Evolutionary conservation across 1,140 invertebrate genomes (phyloP), one percentile per base, ranked within the genome.

Genomic region (Zaprionus lachaisei): DNA sequence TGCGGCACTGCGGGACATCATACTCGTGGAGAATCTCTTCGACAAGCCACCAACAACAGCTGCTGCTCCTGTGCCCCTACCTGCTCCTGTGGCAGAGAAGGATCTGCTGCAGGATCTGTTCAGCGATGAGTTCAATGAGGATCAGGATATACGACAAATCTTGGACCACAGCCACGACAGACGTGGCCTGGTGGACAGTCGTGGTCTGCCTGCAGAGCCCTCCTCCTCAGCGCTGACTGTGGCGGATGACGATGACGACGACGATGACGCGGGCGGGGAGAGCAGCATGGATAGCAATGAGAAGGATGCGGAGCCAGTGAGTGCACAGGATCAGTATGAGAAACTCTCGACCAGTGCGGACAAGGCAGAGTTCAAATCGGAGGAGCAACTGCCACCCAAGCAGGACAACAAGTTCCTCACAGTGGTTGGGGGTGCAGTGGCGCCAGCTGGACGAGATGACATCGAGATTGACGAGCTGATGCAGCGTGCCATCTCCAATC

Each of bases 1-100:
- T 89, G 96, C 96, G 0, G 96, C 96, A 0, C 89, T 96, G 58
- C 87, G 96, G 41, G 96, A 96, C 87, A 96, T 96, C 24, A 95
- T 95, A 62, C 94, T 95, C 78, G 94, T 94, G 20, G 94, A 95
- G 76, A 94, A 94, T 70, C 86, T 94, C 5, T 94, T 94, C 38
- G 94, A 95, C 12, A 94, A 94, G 62, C 94, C 94, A 55, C 54
- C 56, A 15, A 12, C 72, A 20, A 55, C 51, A 15, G 63, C 55
- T 1, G 24, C 41, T 0, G 41, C 41, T 51, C 5, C 47, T 22
- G 20, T 2, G 37, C 51, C n/a, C 51, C 9, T 34, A 9, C 31
- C 56, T 2, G 31, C 44, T 0, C 22, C 41, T 7, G 34, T 57
- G 0, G 64, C 62, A 2, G 90, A 89, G 20, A 79, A 83, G 65